Base-by-base conservation (phyloP, 1,140 invertebrate species). In the Leguminivora glycinivorella region DNA sequence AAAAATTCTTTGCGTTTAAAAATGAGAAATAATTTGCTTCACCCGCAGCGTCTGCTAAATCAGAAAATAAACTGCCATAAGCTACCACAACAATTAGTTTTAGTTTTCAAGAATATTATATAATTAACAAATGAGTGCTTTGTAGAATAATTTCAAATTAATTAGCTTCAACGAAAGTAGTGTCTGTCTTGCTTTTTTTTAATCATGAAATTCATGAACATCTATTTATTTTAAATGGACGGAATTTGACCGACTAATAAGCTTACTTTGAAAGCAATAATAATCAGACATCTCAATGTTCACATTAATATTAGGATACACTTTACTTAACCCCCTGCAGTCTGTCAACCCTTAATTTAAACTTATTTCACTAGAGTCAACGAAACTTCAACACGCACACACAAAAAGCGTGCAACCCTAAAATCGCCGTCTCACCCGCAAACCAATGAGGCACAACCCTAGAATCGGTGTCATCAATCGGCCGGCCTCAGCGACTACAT, bases 391-490 rank as follows among this genome's bases (percentile, higher is more conserved):
- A 52, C 47, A 22, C 56, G 3, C 26, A 17, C n/a, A 17, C 5
- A 9, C 24, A 6, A 56, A 63, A 63, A 31, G 58, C 12, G 17
- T 25, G 3, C 26, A 17, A 31, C 29, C 58, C 58, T 63, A 34
- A 63, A 63, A 63, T 63, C 29, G 17, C 67, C 58, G 38, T 67
- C 69, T 78, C 73, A 73, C 70, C 76, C 72, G 67, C 70, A 76
- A 71, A 47, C 72, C 76, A 85, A 83, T 83, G 84, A 76, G 72
- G 79, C 81, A 75, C 79, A 72, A 69, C 75, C 74, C 66, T 63
- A 72, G 76, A 83, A 83, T 86, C 68, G 77, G 71, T 75, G 47
- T 80, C 77, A 88, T 88, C 83, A 87, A 87, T 78, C 75, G 70
- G 66, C 71, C 71, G 71, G 63, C 70, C 76, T 77, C 75, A 80